Conservation (phyloP, 1,140 invertebrate species). For the Adoxophyes honmai region DNA sequence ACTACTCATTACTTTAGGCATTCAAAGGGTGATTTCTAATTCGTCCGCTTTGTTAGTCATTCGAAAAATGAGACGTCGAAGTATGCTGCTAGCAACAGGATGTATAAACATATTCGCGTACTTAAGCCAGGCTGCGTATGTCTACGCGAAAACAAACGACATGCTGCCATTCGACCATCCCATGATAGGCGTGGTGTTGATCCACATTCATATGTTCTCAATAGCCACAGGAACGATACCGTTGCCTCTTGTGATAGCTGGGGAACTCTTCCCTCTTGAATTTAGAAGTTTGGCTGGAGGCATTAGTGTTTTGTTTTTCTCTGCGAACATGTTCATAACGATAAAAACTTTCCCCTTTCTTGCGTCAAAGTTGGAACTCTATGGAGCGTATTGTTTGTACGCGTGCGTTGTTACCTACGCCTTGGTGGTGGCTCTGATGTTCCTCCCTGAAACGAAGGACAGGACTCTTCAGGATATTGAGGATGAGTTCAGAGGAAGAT, state of each 20-base stretch:
- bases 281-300: constrained; percentile 44
- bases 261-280: constrained; percentile 52
- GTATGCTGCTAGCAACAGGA: constrained; percentile 24
- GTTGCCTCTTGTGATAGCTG: constrained; percentile 47
- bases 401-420: neutral
- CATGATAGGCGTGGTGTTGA: constrained; percentile 44
- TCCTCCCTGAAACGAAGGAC: neutral
- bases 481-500: neutral
- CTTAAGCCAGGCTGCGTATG: constrained; percentile 39
- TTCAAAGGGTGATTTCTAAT: constrained; percentile 31
- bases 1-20: constrained; percentile 28
- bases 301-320: constrained; percentile 42
- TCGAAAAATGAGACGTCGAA: constrained; percentile 28
- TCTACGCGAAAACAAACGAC: constrained; percentile 28
- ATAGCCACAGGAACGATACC: constrained; percentile 49
- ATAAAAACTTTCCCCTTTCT: constrained; percentile 20
- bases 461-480: neutral
- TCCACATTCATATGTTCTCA: constrained; percentile 48
- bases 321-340: constrained; percentile 38
- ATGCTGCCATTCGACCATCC: constrained; percentile 32
- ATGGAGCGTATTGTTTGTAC: neutral
- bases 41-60: constrained; percentile 28
- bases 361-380: neutral
- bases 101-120: constrained; percentile 36
- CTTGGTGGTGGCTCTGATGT: neutral